Percentiles rank a stretch among this genome's conserved stretches.
Conservation (phyloP, 2,888 invertebrate genomes). For the Hylaea fasciaria region DNA sequence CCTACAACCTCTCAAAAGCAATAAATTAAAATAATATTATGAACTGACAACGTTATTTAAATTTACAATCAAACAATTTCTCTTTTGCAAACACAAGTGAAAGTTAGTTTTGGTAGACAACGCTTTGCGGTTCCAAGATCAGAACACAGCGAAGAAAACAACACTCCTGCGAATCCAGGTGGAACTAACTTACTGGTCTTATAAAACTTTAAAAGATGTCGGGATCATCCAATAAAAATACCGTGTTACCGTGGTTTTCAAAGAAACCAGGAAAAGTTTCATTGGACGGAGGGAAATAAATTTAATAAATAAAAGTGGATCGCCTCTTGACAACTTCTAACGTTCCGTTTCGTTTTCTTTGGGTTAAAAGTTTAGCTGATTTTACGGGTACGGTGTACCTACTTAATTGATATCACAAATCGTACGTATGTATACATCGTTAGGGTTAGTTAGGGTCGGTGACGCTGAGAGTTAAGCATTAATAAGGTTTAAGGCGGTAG, state of each 20-base stretch:
- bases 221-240: slow-evolving; percentile 37
- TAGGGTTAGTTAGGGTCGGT: slow-evolving; percentile 41
- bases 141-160: slow-evolving; percentile 36
- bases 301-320: slow-evolving; percentile 24
- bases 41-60: slow-evolving; percentile 10
- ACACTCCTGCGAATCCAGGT: slow-evolving; percentile 27
- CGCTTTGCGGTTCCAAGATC: slow-evolving; percentile 37
- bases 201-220: slow-evolving; percentile 35
- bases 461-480: slow-evolving; percentile 55
- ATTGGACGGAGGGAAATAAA: slow-evolving; percentile 17
- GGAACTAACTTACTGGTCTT: slow-evolving; percentile 30
- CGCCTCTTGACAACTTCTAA: slow-evolving; percentile 10
- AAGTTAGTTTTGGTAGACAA: slow-evolving; percentile 39
- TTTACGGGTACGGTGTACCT: neutral
- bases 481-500: slow-evolving; percentile 67
- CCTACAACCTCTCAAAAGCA: slow-evolving; percentile 6
- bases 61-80: slow-evolving; percentile 30
- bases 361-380: slow-evolving; percentile 7
- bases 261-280: slow-evolving; percentile 25
- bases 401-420: slow-evolving; percentile 11
- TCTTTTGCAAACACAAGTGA: slow-evolving; percentile 33
- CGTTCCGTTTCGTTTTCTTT: slow-evolving; percentile 3
- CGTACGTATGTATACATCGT: slow-evolving; percentile 20
- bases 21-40: slow-evolving; percentile 9
- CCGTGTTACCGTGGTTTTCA: slow-evolving; percentile 17